These are phyloP conservation scores for Myathropa florea DNA, from an alignment of 2,888 invertebrate species.

Conservation along the genomic window DNA sequence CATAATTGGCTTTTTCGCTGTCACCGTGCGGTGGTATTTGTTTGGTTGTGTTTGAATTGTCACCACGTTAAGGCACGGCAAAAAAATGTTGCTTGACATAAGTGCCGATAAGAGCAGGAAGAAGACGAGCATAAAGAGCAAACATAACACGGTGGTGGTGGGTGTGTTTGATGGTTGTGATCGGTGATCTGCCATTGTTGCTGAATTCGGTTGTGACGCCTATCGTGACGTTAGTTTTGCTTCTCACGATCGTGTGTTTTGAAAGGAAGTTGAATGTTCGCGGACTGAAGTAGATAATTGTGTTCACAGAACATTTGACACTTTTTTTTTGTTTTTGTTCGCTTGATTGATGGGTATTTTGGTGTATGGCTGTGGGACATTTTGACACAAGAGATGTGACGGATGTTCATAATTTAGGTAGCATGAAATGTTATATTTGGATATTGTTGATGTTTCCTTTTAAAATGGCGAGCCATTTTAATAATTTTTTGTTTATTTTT, in stretches of 20 bases:
- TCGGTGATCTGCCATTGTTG: not conserved
- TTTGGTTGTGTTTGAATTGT: not conserved
- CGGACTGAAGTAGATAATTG: not conserved
- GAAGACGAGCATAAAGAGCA: not conserved
- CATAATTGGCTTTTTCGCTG: not conserved
- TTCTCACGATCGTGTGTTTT: slow-evolving; percentile 2
- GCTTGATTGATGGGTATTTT: not conserved
- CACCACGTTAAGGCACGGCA: not conserved
- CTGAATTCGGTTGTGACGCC: not conserved
- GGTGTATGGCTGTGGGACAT: not conserved
- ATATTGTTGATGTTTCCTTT: not conserved
- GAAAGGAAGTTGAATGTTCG: slow-evolving; percentile 21
- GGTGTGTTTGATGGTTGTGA: not conserved
- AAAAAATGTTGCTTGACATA: not conserved
- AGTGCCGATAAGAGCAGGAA: not conserved
- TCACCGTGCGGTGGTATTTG: slow-evolving; percentile 1
- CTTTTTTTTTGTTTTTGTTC: not conserved
- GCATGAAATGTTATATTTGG: not conserved
- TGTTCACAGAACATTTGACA: not conserved
- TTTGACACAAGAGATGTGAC: not conserved
- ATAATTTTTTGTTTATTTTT: too few relatives aligned
- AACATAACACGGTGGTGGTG: not conserved
- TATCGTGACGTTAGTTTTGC: not conserved
- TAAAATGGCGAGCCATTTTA: too few relatives aligned
- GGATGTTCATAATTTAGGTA: not conserved